A percentile compares a stretch with the other conserved stretches of the same genome.
These are phyloP conservation scores for Ficedula albicollis DNA, from an alignment of 2,797 vertebrate genomes.

Conservation along the genomic window DNA sequence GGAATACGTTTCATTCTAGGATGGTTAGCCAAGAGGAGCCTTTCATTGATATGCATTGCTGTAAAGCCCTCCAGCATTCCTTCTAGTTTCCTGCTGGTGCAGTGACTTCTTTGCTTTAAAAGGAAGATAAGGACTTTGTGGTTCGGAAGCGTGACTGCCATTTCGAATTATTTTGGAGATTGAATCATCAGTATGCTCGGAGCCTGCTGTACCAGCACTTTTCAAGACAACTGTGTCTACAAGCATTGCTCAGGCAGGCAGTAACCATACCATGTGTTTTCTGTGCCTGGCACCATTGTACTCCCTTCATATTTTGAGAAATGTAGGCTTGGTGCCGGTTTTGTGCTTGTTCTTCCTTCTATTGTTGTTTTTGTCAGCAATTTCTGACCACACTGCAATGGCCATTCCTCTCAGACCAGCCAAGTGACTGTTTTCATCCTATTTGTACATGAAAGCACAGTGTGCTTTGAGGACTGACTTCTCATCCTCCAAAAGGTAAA, in stretches of 20 bases:
- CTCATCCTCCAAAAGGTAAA: not conserved
- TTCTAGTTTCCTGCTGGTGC: not conserved
- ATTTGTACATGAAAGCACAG: not conserved
- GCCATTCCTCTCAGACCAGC: not conserved
- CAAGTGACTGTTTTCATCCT: not conserved
- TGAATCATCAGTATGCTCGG: slow-evolving; percentile 44
- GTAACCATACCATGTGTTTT: not conserved
- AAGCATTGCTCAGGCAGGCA: not conserved
- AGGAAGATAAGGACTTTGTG: slow-evolving; percentile 48
- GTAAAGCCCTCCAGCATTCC: slow-evolving; percentile 40
- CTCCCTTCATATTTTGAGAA: not conserved
- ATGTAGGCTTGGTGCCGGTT: not conserved
- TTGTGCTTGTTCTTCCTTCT: not conserved
- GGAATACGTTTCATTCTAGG: not conserved
- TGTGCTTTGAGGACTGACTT: not conserved
- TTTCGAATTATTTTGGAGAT: slow-evolving; percentile 33
- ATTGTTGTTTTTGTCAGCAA: not conserved
- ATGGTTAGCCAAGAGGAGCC: slow-evolving; percentile 8
- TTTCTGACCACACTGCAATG: not conserved
- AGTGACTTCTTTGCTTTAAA: slow-evolving; percentile 49
- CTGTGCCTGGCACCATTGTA: not conserved
- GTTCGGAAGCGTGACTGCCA: slow-evolving; percentile 43
- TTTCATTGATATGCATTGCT: slow-evolving; percentile 44
- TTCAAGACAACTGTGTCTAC: slow-evolving; percentile 13
- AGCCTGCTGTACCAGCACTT: slow-evolving; percentile 44